Base-by-base conservation (phyloP, 2,113 vertebrate species). In the Onychorhynchus coronatus region DNA sequence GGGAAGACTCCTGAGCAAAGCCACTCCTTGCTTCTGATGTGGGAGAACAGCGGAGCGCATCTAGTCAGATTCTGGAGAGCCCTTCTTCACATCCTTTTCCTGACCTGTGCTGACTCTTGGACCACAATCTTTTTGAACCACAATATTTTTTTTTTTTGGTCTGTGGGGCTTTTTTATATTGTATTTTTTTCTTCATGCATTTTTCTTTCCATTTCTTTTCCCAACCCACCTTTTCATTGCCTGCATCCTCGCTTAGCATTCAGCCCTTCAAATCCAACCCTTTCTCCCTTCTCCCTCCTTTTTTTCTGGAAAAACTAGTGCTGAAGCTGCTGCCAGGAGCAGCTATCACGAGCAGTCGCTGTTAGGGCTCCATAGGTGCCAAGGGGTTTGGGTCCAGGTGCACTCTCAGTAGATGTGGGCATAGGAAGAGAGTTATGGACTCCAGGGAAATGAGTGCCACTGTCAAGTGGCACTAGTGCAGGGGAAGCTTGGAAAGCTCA, bases 51-150 rank as follows among this genome's bases (percentile, higher is more conserved):
- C 53, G 30, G 42, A 63, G 23, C 1, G 4, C 39, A 25, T 49
- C 11, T 30, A 79, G 42, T 14, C 10, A 0, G 0, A 4, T 59
- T n/a, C 2, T 1, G 27, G 55, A 50, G 44, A 53, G 13, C 28
- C 37, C n/a, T 58, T 63, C 49, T 22, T 24, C 42, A 28, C 41
- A 49, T 50, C 50, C 37, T 71, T 70, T 39, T 75, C 37, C 63
- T 59, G 20, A 27, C 71, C 27, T 25, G 8, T 49, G n/a, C 21
- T 35, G 53, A 18, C 13, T 59, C 66, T 77, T 65, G 55, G n/a
- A 49, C 41, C 39, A 44, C 14, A 16, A 61, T 28, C 33, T 42
- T 46, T 37, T 46, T 55, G 35, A n/a, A n/a, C n/a, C n/a, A n/a
- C n/a, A n/a, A n/a, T n/a, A n/a, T n/a, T n/a, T n/a, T n/a, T n/a